Evolutionary conservation across 2,888 invertebrate genomes (phyloP), one percentile per base, ranked within the genome.

Genomic region (Cynaeus angustus): DNA sequence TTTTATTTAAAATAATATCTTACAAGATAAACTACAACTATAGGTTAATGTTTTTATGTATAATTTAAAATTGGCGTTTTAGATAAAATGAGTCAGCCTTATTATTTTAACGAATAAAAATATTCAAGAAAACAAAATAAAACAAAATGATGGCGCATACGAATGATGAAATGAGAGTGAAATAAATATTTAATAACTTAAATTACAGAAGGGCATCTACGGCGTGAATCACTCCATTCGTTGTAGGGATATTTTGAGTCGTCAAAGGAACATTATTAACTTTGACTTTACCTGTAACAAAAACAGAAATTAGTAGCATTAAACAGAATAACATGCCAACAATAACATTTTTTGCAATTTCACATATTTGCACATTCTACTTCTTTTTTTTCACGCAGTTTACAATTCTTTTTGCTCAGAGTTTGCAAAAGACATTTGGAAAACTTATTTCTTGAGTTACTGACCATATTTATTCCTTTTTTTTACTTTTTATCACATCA

Each of bases 141-240:
- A 53, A 45, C 37, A 56, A 55, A 38, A 53, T 37, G 55, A 66
- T 66, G 66, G 66, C 66, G 14, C 38, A 53, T 38, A 37, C 16
- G 46, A 65, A 37, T 26, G 50, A 56, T 48, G 45, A 46, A 53
- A 52, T 65, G 48, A 56, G 9, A 45, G 38, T 38, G 33, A 64
- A 58, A 64, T 68, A 68, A 68, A 62, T 68, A 62, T 10, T 14
- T 48, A 64, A 68, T 68, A 50, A 64, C 48, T 58, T 28, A 64
- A 61, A 68, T 88, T 88, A 91, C 71, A 92, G 85, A 45, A 91
- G 87, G 26, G 88, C 86, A 79, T 95, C 94, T 72, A 95, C 87
- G 7, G 94, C 95, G 83, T 95, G 95, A 78, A 95, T 91, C 68
- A 95, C 95, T 76, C 95, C 95, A 83, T 95, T 95, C 59, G 95